Evolutionary conservation across 2,888 invertebrate genomes (phyloP), one percentile per base, ranked within the genome.

Genomic region (Megaustenia siamemsis): DNA sequence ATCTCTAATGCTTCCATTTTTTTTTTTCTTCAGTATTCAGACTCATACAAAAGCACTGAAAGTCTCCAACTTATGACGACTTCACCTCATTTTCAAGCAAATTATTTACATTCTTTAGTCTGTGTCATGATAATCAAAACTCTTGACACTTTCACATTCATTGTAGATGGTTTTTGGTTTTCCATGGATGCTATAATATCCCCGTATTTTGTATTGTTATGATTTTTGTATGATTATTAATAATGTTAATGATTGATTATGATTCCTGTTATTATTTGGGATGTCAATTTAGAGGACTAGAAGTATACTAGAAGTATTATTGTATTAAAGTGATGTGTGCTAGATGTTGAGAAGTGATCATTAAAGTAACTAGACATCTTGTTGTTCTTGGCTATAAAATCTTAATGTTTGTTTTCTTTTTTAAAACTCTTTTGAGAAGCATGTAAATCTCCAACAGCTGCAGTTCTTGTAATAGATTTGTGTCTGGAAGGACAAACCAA

Each of bases 301-400:
- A 63, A 63, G 63, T 63, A 28, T 63, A 28, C 3, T 63, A 32
- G n/a, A 32, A 63, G 63, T 15, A 63, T 63, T 63, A 28, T 63
- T 63, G 63, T 63, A 63, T 32, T 63, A 63, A 28, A 63, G 28
- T 63, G 32, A 63, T 63, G 63, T 32, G 63, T 63, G 32, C 63
- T 63, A 63, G 63, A 4, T 32, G 32, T 32, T 32, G 28, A 63
- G 63, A 63, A 28, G 63, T 63, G 63, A 32, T 63, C 32, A 32
- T 28, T 63, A 32, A 28, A 63, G 6, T 63, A 28, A 28, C n/a
- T 32, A 63, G 28, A 63, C 32, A 28, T 28, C n/a, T n/a, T 63
- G 4, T 28, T 63, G 63, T 32, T 63, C 32, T 32, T 32, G n/a
- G 28, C 15, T 32, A 2, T 3, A 32, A 32, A 6, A 28, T 18